Percentiles rank a stretch among this genome's conserved stretches.
Conservation (phyloP, 2,888 invertebrate genomes). For the Crossocerus cetratus region DNA sequence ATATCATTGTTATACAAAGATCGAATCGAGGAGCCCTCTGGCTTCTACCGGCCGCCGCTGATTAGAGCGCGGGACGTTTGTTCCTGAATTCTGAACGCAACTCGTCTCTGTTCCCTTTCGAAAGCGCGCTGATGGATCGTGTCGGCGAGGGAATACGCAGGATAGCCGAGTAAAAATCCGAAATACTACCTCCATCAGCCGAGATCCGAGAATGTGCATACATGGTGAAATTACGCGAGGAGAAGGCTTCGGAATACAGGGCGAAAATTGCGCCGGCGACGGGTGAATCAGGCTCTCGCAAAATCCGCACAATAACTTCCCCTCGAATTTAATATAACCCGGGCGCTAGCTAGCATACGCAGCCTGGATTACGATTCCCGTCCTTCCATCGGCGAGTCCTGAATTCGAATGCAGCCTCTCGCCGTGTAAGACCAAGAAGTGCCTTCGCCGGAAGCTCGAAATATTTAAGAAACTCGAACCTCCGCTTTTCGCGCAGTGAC, state of each 20-base stretch:
- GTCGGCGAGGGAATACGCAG: too few relatives aligned
- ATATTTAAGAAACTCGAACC: slow-evolving; percentile 27
- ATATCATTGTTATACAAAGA: too few relatives aligned
- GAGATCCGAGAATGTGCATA: background rate
- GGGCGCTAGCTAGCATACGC: background rate
- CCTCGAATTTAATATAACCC: slow-evolving; percentile 9
- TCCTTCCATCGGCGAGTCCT: background rate
- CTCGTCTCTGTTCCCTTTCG: too few relatives aligned
- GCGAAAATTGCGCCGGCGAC: slow-evolving; percentile 3
- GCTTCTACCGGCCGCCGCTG: too few relatives aligned
- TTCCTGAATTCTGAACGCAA: background rate
- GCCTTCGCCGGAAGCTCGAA: slow-evolving; percentile 1
- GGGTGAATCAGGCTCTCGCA: background rate
- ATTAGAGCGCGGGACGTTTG: too few relatives aligned
- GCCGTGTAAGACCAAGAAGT: background rate
- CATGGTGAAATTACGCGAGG: background rate
- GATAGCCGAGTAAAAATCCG: too few relatives aligned
- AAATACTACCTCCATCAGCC: too few relatives aligned
- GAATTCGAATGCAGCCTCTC: background rate
- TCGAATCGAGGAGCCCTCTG: too few relatives aligned
- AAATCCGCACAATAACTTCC: slow-evolving; percentile 9
- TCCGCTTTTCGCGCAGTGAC: slow-evolving; percentile 4
- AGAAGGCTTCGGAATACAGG: background rate
- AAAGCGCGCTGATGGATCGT: too few relatives aligned
- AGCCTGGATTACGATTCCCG: slow-evolving; percentile 14